phyloP scores from a whole-genome alignment of 2,113 vertebrate genomes.

The Gopherus evgoodei region DNA sequence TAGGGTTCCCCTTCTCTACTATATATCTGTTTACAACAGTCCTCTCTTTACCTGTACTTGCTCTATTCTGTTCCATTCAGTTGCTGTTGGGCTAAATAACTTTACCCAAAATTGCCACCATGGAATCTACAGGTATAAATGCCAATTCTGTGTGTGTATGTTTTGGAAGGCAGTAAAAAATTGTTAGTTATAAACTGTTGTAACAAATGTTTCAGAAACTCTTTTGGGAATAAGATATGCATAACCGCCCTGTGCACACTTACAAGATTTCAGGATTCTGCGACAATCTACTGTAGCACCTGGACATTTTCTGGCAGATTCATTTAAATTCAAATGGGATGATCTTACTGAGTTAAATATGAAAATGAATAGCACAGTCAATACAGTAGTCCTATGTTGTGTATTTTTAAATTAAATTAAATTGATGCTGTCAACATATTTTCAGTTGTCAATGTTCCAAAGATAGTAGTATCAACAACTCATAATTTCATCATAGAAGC shows the following conservation, averaged over 20 bases:
- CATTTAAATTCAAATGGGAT: neutral
- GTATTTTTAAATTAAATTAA: neutral
- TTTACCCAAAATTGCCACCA: neutral
- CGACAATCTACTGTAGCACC: neutral
- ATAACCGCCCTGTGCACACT: neutral
- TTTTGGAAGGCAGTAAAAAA: neutral
- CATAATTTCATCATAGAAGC: neutral
- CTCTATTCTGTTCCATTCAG: neutral
- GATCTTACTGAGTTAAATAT: neutral
- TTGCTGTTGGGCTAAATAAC: neutral
- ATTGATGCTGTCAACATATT: neutral
- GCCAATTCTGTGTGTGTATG: neutral
- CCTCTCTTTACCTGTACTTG: neutral
- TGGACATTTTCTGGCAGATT: neutral
- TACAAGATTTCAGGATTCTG: neutral
- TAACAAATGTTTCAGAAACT: neutral
- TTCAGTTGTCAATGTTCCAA: neutral
- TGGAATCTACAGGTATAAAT: neutral
- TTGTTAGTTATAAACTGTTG: neutral
- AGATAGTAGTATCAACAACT: neutral
- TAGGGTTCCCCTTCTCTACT: neutral
- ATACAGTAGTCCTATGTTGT: neutral
- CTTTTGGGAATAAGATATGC: neutral
- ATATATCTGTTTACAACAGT: neutral
- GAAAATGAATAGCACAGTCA: neutral